phyloP scores from a whole-genome alignment of 2,888 invertebrate species.

The Anodontia alba region DNA sequence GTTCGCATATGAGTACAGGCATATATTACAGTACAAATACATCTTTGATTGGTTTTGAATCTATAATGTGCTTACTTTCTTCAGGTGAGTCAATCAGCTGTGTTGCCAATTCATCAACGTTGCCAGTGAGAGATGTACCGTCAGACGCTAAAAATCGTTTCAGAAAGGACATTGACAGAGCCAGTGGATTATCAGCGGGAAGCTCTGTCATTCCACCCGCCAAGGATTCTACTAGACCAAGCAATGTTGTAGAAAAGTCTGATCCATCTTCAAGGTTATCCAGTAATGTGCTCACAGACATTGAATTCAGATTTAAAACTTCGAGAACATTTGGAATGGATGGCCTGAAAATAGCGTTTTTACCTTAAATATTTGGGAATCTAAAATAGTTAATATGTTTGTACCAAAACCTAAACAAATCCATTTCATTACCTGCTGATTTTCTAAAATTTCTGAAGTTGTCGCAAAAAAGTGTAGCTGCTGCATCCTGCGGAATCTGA shows the following conservation, averaged over 20 bases:
- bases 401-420: too few relatives aligned
- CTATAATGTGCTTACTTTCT: neutral
- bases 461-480: too few relatives aligned
- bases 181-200: slow-evolving; percentile 35
- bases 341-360: slow-evolving; percentile 34
- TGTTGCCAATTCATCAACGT: slow-evolving; percentile 29
- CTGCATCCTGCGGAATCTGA: too few relatives aligned
- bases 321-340: slow-evolving; percentile 48
- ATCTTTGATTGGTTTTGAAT: too few relatives aligned
- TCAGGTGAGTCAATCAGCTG: neutral
- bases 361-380: too few relatives aligned
- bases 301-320: slow-evolving; percentile 42
- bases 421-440: too few relatives aligned
- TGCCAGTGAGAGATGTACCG: slow-evolving; percentile 25
- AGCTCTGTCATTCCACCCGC: slow-evolving; percentile 16
- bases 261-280: slow-evolving; percentile 16
- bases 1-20: too few relatives aligned
- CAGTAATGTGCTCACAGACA: slow-evolving; percentile 39
- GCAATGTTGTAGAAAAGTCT: slow-evolving; percentile 24
- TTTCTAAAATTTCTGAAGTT: too few relatives aligned
- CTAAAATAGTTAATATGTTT: too few relatives aligned
- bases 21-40: too few relatives aligned
- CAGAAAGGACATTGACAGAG: slow-evolving; percentile 28
- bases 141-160: slow-evolving; percentile 35
- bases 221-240: slow-evolving; percentile 9